Base-by-base conservation (phyloP, 2,113 vertebrate genomes). In the Oceanodroma tethys region DNA sequence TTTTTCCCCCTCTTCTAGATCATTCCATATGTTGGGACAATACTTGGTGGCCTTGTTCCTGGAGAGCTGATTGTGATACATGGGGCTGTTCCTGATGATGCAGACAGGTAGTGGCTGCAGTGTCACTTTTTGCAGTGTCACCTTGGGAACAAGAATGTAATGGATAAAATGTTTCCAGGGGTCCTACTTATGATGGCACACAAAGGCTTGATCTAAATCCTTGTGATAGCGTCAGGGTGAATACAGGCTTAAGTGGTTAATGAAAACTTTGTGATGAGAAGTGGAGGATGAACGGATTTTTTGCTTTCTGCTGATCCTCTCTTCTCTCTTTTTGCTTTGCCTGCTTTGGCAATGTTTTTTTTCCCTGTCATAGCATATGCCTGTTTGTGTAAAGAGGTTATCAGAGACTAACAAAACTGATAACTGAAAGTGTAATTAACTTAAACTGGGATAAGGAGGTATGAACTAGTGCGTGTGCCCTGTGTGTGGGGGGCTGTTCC, bases 11-110 rank as follows among this genome's bases (percentile, higher is more conserved):
- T 16, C 32, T 75, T 62, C 25, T 92, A 99, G 99, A 34, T 26
- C 20, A 91, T 99, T 79, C 99, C 99, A 1, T 99, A 98, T 74
- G 95, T 98, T 10, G 98, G 98, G 60, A 99, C 99, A 14, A 98
- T 99, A 94, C 96, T 98, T 73, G 98, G 98, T 18, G 98, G 98
- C 25, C 60, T 99, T 95, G 74, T 92, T 60, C 98, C 98, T 30
- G 99, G 99, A 36, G 98, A 99, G 63, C 98, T 99, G 97, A 97
- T 99, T 38, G 96, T 99, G 5, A 97, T 99, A 23, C 98, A 98
- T 63, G 99, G 99, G 7, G 94, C 93, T 3, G 97, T 99, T 76
- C 98, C 98, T 15, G 75, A 97, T 45, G 97, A 98, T 38, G 96
- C 98, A 2, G 99, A 99, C 94, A 99, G 99, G 99, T 99, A 98